Conservation (phyloP, 1,140 invertebrate genomes). For the Stenopsyche tienmushanensis region DNA sequence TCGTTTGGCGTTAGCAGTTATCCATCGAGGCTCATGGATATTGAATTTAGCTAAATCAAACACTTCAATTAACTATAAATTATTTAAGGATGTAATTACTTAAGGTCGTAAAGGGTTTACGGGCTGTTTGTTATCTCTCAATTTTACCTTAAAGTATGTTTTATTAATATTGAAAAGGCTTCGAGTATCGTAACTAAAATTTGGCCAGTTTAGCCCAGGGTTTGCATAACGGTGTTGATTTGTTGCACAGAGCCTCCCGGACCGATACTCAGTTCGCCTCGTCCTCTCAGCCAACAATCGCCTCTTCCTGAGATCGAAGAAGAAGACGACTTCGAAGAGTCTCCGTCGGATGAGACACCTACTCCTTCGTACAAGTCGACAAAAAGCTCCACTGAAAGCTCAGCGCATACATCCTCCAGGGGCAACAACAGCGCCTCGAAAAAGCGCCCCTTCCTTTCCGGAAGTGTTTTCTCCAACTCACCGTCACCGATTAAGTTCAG, state of each 20-base stretch:
- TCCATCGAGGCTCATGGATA: too few species aligned
- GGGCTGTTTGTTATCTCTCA: too few species aligned
- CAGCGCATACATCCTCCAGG: constrained; percentile 49
- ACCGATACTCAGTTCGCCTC: constrained; percentile 52
- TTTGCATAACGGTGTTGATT: constrained; percentile 12
- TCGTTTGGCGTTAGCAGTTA: too few species aligned
- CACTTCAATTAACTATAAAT: too few species aligned
- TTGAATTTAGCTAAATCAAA: too few species aligned
- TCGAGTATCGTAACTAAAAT: too few species aligned
- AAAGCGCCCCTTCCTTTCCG: constrained; percentile 37
- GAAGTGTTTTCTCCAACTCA: constrained; percentile 47
- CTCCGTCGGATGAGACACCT: constrained; percentile 52
- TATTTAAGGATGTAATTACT: too few species aligned
- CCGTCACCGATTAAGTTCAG: constrained; percentile 53
- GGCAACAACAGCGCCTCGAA: constrained; percentile 44
- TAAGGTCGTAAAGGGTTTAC: too few species aligned
- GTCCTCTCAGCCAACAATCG: constrained; percentile 56
- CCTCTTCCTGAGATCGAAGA: constrained; percentile 62
- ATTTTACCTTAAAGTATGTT: too few species aligned
- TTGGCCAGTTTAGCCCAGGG: too few species aligned
- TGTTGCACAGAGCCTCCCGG: constrained; percentile 47
- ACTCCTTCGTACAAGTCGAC: constrained; percentile 55
- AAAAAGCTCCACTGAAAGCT: constrained; percentile 52
- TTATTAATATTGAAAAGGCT: too few species aligned
- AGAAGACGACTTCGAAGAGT: constrained; percentile 60